Conservation (phyloP, 2,797 vertebrate genomes). For the Brachyalestes nurse region DNA sequence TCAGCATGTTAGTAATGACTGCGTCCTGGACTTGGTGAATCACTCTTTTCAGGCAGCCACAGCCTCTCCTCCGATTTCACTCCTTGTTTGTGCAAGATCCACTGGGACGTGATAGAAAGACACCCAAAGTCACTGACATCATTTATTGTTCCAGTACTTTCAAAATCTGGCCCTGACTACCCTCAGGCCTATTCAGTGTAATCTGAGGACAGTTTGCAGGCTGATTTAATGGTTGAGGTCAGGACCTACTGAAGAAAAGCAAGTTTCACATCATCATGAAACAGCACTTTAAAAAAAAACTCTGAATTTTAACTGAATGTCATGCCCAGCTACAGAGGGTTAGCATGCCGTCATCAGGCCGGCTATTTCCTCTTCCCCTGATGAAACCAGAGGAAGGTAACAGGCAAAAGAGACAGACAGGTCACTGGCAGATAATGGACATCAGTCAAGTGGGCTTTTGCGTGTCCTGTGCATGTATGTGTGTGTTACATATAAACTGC, state of each 20-base stretch:
- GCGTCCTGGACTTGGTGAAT: neutral
- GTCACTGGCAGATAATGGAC: neutral
- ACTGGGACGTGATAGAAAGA: neutral
- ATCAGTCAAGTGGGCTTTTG: neutral
- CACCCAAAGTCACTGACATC: neutral
- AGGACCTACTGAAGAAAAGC: neutral
- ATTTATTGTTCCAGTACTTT: conserved; percentile 8
- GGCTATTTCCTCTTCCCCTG: neutral
- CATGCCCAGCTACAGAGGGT: conserved; percentile 5
- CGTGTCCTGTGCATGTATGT: neutral
- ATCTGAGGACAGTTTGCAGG: neutral
- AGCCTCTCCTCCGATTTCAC: conserved; percentile 35
- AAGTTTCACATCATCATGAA: neutral
- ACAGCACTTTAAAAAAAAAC: neutral
- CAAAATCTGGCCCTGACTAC: conserved; percentile 59
- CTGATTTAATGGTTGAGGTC: neutral
- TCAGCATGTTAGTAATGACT: conserved; percentile 23
- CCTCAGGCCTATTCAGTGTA: conserved; percentile 43
- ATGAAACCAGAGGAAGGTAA: neutral
- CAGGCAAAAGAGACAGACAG: neutral
- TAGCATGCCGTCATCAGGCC: neutral
- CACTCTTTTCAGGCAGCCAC: conserved; percentile 1
- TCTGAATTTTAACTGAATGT: neutral
- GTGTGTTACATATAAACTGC: neutral
- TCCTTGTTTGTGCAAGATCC: conserved; percentile 16